Evolutionary conservation across 2,797 vertebrate genomes (phyloP), one percentile per base, ranked within the genome.

Genomic region (Enteromius unitaeniatus): DNA sequence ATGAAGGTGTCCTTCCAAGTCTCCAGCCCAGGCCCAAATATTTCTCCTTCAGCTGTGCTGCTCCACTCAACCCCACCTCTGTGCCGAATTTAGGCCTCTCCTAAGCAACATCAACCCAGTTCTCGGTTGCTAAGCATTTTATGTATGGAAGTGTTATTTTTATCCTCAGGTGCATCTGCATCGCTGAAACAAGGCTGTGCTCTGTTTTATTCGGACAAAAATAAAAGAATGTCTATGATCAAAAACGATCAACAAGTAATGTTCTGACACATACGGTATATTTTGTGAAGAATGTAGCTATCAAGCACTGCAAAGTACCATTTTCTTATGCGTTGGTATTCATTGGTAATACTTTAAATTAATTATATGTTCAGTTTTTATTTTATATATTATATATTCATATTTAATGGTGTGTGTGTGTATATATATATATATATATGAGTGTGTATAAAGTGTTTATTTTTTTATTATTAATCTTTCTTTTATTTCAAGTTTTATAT

Each of bases 161-260:
- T 95, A 95, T 92, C 90, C 90, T 86, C 93, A 95, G 94, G 94
- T 95, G 92, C 89, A 84, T 91, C 87, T 88, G 90, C 74, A 91
- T 90, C 89, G 86, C 84, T 86, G 86, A 90, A 90, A 85, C 88
- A 79, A 67, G 85, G 88, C 87, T 93, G 91, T 90, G 81, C 83
- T 86, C 93, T 88, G 89, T 93, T 92, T 55, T 73, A 82, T 89
- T 88, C 79, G n/a, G 68, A 87, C 84, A 86, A 84, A 81, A 79
- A 79, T 74, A 80, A 78, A 88, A 37, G 40, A 17, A 3, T 0
- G 10, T 31, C 19, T 60, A 19, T 21, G 58, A 70, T 60, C 69
- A 28, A 55, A 67, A 19, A 23, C 19, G 2, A 58, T 58, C n/a
- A 77, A 58, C 58, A 67, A 77, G 47, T 28, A 82, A 31, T 21